phyloP scores from a whole-genome alignment of 2,888 invertebrate species.

The Serripes groenlandicus region DNA sequence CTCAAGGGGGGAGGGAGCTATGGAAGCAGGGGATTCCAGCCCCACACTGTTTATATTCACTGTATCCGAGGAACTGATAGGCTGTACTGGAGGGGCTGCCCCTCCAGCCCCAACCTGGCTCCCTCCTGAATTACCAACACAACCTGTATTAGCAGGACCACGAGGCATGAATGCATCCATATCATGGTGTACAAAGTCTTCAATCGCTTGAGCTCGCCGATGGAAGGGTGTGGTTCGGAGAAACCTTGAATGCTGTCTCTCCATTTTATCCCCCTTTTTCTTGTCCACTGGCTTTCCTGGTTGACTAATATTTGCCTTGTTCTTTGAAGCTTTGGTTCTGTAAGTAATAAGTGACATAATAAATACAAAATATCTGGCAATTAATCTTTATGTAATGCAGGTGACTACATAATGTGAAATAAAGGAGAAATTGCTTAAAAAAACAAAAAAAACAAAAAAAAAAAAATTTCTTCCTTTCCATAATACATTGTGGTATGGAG shows the following conservation, averaged over 20 bases:
- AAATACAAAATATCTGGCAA: too few species aligned
- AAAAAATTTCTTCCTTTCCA: too few species aligned
- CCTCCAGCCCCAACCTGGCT: not conserved
- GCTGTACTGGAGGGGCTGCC: not conserved
- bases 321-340: conserved; percentile 73
- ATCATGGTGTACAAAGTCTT: conserved; percentile 84
- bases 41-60: conserved; percentile 48
- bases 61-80: conserved; percentile 20
- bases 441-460: too few species aligned
- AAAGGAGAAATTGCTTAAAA: too few species aligned
- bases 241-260: conserved; percentile 82
- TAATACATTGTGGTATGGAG: too few species aligned
- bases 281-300: conserved; percentile 70
- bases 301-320: conserved; percentile 68
- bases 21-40: conserved; percentile 90
- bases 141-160: conserved; percentile 32
- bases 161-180: conserved; percentile 78
- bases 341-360: too few species aligned
- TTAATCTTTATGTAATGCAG: too few species aligned
- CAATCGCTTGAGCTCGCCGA: conserved; percentile 82
- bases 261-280: conserved; percentile 80
- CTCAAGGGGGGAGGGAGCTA: conserved; percentile 91
- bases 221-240: conserved; percentile 85
- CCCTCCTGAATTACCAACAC: conserved; percentile 11
- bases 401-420: too few species aligned